These are phyloP conservation scores for Acropora tenuis DNA, from an alignment of 64 coral and sea anemone species.

Conservation along the genomic window DNA sequence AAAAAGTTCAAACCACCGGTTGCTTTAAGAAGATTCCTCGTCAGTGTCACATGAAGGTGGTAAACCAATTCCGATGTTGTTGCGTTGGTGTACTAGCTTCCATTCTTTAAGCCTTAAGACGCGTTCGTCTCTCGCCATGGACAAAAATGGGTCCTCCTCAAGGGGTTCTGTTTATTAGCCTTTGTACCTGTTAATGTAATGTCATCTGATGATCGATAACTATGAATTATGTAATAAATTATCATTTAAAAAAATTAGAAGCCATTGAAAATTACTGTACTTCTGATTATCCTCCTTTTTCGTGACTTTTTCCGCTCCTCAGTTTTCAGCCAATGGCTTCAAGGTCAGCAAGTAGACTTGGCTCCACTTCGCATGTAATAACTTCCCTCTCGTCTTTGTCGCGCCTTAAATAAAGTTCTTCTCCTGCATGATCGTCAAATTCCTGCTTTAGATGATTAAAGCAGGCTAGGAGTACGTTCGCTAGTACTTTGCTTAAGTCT, in stretches of 20 bases:
- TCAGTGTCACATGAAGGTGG: background rate
- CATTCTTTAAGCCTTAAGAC: background rate
- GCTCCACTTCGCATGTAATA: constrained; percentile 34
- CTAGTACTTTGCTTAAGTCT: background rate
- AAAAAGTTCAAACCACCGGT: background rate
- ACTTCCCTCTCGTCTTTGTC: constrained; percentile 27
- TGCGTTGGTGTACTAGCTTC: constrained; percentile 8
- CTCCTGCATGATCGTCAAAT: constrained; percentile 33
- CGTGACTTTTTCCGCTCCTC: constrained; percentile 13
- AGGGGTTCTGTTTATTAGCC: too few relatives aligned
- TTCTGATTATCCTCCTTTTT: constrained; percentile 30
- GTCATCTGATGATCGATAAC: constrained; percentile 44
- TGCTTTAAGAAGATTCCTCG: background rate
- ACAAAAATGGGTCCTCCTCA: background rate
- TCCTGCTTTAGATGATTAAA: constrained; percentile 21
- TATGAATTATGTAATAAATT: constrained; percentile 16
- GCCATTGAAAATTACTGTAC: constrained; percentile 32
- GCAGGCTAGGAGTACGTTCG: constrained; percentile 1
- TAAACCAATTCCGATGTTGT: background rate
- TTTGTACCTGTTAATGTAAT: constrained; percentile 32
- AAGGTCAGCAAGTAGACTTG: constrained; percentile 44
- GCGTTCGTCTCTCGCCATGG: background rate
- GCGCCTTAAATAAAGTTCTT: constrained; percentile 9
- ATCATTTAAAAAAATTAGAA: constrained; percentile 36
- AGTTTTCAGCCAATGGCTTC: constrained; percentile 14